These are phyloP conservation scores for Limanda limanda DNA, from an alignment of 2,113 vertebrate genomes.

Conservation along the genomic window DNA sequence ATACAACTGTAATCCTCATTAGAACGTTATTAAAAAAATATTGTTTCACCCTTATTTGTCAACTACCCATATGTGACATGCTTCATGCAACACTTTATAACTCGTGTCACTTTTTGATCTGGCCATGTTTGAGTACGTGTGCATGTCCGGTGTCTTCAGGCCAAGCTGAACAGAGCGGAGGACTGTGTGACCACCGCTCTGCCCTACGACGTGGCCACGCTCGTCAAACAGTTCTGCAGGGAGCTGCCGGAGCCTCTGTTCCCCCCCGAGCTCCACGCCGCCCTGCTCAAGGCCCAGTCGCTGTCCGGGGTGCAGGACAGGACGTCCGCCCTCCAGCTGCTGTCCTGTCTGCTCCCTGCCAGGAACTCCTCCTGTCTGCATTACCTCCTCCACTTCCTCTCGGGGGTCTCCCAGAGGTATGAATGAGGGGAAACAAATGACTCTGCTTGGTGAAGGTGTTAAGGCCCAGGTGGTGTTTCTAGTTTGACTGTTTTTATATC, in stretches of 20 bases:
- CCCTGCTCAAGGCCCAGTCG: conserved; percentile 87
- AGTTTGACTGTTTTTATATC: no score
- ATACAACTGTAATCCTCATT: no score
- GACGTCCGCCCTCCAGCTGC: conserved; percentile 86
- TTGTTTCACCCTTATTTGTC: no score
- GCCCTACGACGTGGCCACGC: conserved; percentile 89
- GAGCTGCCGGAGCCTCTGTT: conserved; percentile 89
- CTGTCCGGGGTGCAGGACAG: conserved; percentile 79
- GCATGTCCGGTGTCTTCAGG: conserved; percentile 75
- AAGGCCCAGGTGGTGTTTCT: no score
- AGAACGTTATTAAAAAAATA: no score
- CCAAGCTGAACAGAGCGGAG: conserved; percentile 88
- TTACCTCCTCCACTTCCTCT: conserved; percentile 90
- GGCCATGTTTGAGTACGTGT: neutral
- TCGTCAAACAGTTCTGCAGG: conserved; percentile 92
- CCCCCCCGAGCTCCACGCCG: conserved; percentile 85
- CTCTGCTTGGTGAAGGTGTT: no score
- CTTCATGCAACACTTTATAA: no score
- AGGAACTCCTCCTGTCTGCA: conserved; percentile 81
- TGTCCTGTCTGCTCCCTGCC: conserved; percentile 88
- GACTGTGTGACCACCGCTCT: conserved; percentile 83
- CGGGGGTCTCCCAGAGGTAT: conserved; percentile 87
- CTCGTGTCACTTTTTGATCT: no score
- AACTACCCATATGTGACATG: no score
- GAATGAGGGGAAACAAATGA: neutral